A percentile compares a stretch with the other conserved stretches of the same genome.
Evolutionary conservation across 2,797 vertebrate genomes (phyloP).

Genomic region (Babyrousa celebensis): DNA sequence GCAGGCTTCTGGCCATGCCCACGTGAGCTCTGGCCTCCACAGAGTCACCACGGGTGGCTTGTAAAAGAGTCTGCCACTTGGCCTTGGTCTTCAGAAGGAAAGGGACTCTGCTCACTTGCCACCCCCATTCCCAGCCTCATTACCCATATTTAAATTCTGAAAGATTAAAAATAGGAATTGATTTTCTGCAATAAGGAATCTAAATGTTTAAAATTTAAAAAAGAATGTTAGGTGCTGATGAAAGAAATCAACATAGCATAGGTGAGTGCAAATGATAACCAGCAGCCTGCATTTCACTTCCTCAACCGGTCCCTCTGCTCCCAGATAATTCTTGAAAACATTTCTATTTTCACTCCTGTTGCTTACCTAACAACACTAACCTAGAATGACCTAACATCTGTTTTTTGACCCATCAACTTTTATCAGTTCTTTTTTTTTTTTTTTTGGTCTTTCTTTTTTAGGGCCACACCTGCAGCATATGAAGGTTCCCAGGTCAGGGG

Average conservation of each 20-base stretch:
- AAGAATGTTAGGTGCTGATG: not conserved
- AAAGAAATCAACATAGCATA: not conserved
- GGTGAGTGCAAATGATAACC: not conserved
- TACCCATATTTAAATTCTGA: conserved; percentile 42
- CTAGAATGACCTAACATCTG: not conserved
- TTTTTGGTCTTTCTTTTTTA: too few species aligned
- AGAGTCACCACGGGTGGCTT: not conserved
- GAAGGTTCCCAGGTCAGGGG: too few species aligned
- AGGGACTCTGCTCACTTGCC: conserved; percentile 29
- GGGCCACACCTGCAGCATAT: too few species aligned
- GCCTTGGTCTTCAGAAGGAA: not conserved
- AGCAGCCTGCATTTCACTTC: not conserved
- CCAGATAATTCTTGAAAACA: not conserved
- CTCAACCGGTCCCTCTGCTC: not conserved
- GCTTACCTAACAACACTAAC: not conserved
- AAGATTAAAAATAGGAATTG: not conserved
- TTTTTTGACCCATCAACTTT: not conserved
- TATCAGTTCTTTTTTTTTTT: not conserved
- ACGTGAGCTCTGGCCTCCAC: not conserved
- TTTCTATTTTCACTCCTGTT: not conserved
- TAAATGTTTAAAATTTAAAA: not conserved
- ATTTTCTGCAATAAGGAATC: not conserved
- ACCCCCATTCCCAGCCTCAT: not conserved
- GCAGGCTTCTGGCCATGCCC: not conserved
- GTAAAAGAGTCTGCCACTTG: conserved; percentile 26